Base-by-base conservation (phyloP, 2,113 vertebrate genomes). In the Neotragus moschatus region DNA sequence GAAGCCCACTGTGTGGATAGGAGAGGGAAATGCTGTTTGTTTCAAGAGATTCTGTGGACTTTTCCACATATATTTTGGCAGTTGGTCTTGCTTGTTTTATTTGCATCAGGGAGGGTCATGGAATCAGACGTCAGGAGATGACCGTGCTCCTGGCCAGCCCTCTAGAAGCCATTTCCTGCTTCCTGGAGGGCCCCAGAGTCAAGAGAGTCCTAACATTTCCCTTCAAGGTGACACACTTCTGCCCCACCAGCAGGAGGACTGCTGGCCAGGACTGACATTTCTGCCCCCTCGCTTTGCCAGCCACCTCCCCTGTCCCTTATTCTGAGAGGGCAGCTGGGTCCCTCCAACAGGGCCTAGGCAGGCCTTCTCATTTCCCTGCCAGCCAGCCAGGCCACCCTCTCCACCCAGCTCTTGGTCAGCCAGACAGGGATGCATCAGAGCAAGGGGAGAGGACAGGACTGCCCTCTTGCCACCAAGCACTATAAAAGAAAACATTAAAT, bases 401-500 rank as follows among this genome's bases (percentile, higher is more conserved):
- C 87, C 51, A 17, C 53, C 88, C 73, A 30, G 89, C 75, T 56
- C 89, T 61, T 7, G 77, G 94, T 97, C 85, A 97, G 95, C 97
- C 98, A 98, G 96, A 85, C 84, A 5, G 55, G 85, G 70, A 81
- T 15, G 63, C 77, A 49, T 94, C 88, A 39, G 53, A 90, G 89
- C 97, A 97, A 97, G 97, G 96, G 80, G 90, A 97, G 97, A 96
- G 90, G 97, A 93, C 96, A 87, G 97, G 93, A 97, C 97, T 92
- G 90, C 97, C 96, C 21, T 92, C 98, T 97, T 97, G 98, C 98
- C 98, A 98, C 98, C 96, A 89, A 96, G 80, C 94, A 56, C 98
- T 98, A 80, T 98, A 98, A 98, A 98, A 98, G 94, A 96, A 98
- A 96, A 98, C 97, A 98, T 98, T 94, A 97, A 98, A 98, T 98